Conservation (phyloP, 2,888 invertebrate genomes). For the Asteroscopus sphinx region DNA sequence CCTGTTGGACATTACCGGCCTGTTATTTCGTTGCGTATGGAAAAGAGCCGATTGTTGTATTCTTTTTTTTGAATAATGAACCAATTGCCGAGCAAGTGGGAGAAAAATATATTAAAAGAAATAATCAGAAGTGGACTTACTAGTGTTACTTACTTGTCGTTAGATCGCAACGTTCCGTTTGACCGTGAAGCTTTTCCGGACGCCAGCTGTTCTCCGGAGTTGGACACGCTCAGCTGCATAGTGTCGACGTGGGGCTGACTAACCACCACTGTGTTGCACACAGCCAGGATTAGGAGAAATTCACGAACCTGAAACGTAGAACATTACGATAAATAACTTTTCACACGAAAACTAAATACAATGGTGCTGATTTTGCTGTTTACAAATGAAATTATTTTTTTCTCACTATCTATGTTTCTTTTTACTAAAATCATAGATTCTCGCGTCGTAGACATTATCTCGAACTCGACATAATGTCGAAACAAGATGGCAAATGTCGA, state of each 20-base stretch:
- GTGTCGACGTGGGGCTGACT: conserved; percentile 93
- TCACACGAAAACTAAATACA: background rate
- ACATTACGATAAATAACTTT: background rate
- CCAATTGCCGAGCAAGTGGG: no score
- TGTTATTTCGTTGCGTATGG: no score
- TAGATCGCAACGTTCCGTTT: conserved; percentile 79
- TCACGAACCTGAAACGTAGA: conserved; percentile 91
- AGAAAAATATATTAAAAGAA: background rate
- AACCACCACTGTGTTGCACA: conserved; percentile 99
- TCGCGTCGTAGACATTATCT: no score
- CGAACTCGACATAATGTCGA: no score
- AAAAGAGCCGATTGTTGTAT: no score
- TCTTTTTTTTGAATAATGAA: background rate
- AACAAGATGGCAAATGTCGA: no score
- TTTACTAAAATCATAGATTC: no score
- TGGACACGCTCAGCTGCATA: conserved; percentile 91
- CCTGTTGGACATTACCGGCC: no score
- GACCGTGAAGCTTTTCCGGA: conserved; percentile 72
- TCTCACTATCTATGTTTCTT: no score
- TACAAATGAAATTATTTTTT: no score
- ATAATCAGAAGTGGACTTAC: conserved; percentile 29
- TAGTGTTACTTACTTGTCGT: conserved; percentile 80
- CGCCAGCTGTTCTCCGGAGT: conserved; percentile 83
- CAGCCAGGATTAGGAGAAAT: conserved; percentile 96
- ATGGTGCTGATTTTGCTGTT: no score